Conservation (phyloP, 37 sponge, comb jelly and placozoan species). For the Lycopodina hypogea region DNA sequence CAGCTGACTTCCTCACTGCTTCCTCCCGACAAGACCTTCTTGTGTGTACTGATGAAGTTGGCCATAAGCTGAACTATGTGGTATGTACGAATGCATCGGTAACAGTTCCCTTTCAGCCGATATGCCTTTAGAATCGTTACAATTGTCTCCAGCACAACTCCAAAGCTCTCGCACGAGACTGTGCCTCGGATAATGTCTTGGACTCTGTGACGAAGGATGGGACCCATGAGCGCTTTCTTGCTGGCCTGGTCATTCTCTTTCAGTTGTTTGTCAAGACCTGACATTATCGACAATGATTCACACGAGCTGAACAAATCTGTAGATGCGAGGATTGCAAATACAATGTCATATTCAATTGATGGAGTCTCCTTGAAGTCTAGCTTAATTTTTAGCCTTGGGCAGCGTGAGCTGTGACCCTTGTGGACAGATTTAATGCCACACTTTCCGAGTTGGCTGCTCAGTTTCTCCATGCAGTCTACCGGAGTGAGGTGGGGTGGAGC, state of each 20-base stretch:
- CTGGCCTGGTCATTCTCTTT: constrained; percentile 46
- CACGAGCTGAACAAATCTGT: neutral
- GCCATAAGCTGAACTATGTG: constrained; percentile 70
- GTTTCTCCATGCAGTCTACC: constrained; percentile 48
- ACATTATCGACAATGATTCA: neutral
- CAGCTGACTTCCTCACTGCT: neutral
- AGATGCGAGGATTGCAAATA: constrained; percentile 48
- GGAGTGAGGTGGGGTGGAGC: constrained; percentile 47
- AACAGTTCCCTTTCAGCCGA: constrained; percentile 83
- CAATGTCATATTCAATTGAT: constrained; percentile 66
- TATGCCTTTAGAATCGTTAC: constrained; percentile 48
- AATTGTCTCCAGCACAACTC: constrained; percentile 57
- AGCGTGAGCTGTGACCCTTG: constrained; percentile 65
- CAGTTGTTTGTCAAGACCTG: constrained; percentile 1
- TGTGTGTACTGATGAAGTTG: constrained; percentile 29
- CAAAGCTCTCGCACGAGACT: constrained; percentile 35
- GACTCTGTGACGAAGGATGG: constrained; percentile 56
- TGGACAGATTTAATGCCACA: constrained; percentile 67
- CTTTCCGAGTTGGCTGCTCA: constrained; percentile 32
- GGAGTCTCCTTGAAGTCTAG: constrained; percentile 39
- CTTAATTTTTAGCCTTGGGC: constrained; percentile 71
- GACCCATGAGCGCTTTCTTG: constrained; percentile 71
- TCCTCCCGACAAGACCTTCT: no score
- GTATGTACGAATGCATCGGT: constrained; percentile 80
- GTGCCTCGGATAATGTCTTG: constrained; percentile 2